Percentiles rank a stretch among this genome's conserved stretches.
Conservation (phyloP, 2,113 vertebrate species). For the Perccottus glenii region DNA sequence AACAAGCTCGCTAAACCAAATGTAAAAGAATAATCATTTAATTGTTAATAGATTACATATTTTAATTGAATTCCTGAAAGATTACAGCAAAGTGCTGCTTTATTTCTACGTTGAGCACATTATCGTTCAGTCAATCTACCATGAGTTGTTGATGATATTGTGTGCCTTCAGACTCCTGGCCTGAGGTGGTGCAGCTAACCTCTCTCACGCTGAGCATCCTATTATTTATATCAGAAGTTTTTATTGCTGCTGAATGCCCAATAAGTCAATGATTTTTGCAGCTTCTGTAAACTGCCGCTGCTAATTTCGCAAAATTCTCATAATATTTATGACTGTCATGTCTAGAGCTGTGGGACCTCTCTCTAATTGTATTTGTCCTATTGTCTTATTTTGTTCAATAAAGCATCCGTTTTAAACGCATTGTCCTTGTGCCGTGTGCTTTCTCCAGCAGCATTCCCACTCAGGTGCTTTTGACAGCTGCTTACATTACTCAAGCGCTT, state of each 20-base stretch:
- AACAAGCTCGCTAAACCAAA: too few species aligned
- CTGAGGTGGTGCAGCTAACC: not conserved
- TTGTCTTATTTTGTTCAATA: slow-evolving; percentile 15
- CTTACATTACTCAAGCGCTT: slow-evolving; percentile 28
- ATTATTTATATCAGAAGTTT: not conserved
- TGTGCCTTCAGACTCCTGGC: not conserved
- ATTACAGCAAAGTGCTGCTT: too few species aligned
- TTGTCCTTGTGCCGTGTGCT: slow-evolving; percentile 25
- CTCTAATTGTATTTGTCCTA: slow-evolving; percentile 14
- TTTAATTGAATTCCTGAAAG: not conserved
- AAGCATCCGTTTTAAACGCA: slow-evolving; percentile 10
- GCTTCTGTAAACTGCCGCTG: slow-evolving; percentile 8
- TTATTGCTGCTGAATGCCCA: not conserved
- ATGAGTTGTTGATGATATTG: not conserved
- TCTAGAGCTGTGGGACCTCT: not conserved
- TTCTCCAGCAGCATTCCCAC: slow-evolving; percentile 26
- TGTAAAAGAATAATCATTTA: not conserved
- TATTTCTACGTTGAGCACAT: not conserved
- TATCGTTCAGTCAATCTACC: not conserved
- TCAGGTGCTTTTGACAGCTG: slow-evolving; percentile 35
- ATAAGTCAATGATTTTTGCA: not conserved
- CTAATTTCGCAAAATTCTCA: slow-evolving; percentile 7
- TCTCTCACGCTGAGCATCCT: not conserved
- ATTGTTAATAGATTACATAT: not conserved
- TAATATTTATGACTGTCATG: slow-evolving; percentile 4